Evolutionary conservation across 1,140 invertebrate genomes (phyloP), one percentile per base, ranked within the genome.

Genomic region (Trypoxylus dichotomus): DNA sequence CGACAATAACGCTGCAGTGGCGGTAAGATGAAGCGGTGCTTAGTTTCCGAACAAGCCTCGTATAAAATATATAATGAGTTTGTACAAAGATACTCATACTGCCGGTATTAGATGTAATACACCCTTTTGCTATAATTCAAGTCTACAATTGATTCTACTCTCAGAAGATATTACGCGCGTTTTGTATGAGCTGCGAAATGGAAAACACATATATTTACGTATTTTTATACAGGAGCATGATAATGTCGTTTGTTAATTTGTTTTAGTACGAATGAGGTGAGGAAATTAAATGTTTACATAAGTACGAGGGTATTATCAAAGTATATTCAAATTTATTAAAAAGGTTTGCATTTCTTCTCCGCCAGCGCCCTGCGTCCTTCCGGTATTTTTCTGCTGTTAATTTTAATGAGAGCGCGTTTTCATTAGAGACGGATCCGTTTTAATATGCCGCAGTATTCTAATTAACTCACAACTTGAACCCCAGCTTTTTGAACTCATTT

Each of bases 361-460:
- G 11, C 60, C 10, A 29, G 21, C 60, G 60, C 60, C 11, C 27
- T 19, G 43, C 47, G 47, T 68, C 27, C 27, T 68, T 29, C 60
- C 24, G 60, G 27, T 29, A 68, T 68, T 68, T 29, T 68, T 68
- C 60, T 68, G 3, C 7, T 68, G 60, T 24, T 68, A 68, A 25
- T 68, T 68, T 68, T 68, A 21, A 27, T 24, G 60, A 68, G 27
- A 68, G 60, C 60, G 27, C 60, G 60, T 68, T 68, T 29, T 68
- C 60, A 68, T 68, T 29, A 68, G 27, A 68, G 24, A 29, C 60
- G 47, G 19, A 54, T 54, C 47, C 47, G 47, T 68, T 29, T 68
- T 68, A 68, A 68, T 68, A 68, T 27, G 24, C 24, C 60, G 27
- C 24, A 24, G 60, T 29, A 68, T 68, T 68, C 60, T 68, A 68